phyloP scores from a whole-genome alignment of 1,140 invertebrate species.

The Papilio dardanus region DNA sequence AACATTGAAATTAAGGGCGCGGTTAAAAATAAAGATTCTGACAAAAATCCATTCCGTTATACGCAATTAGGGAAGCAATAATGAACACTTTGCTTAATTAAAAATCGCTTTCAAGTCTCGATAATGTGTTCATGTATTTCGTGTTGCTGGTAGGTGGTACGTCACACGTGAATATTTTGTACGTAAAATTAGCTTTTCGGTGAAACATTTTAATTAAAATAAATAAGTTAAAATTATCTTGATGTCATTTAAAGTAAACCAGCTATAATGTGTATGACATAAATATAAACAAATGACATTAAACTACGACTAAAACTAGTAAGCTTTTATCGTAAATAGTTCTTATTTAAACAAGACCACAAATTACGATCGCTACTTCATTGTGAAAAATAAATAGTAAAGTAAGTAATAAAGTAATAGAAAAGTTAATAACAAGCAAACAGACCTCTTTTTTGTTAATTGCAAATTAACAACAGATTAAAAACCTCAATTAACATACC shows the following conservation, averaged over 20 bases:
- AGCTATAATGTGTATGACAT: too few species aligned
- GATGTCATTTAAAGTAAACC: too few species aligned
- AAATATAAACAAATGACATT: too few species aligned
- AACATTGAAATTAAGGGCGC: not conserved
- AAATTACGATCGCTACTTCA: too few species aligned
- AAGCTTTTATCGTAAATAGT: too few species aligned
- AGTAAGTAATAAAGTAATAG: not conserved
- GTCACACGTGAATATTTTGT: not conserved
- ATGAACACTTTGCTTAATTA: conserved; percentile 29
- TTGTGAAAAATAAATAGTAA: too few species aligned
- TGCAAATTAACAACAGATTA: too few species aligned
- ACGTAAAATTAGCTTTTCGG: not conserved
- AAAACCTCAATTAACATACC: not conserved
- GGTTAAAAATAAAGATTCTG: not conserved
- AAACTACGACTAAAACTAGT: too few species aligned
- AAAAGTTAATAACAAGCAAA: too few species aligned
- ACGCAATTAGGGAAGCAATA: conserved; percentile 9
- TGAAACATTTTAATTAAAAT: not conserved
- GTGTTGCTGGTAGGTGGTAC: not conserved
- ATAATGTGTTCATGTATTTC: conserved; percentile 9
- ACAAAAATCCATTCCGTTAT: conserved; percentile 21
- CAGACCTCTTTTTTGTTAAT: too few species aligned
- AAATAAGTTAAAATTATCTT: not conserved
- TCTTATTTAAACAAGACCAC: not conserved
- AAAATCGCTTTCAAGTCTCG: conserved; percentile 18